Conservation (phyloP, 2,797 vertebrate species). For the Bucorvus abyssinicus region DNA sequence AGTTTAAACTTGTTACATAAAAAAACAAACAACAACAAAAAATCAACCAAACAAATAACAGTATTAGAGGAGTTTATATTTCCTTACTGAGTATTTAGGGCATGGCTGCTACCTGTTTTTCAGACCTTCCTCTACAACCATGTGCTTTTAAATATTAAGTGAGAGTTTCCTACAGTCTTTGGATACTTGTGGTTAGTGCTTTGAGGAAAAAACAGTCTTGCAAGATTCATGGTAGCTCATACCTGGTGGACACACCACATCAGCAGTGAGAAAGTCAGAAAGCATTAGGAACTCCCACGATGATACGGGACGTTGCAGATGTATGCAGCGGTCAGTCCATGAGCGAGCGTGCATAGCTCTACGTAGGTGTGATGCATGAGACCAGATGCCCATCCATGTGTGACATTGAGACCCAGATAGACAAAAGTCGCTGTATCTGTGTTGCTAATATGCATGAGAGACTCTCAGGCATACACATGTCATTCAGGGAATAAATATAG, state of each 20-base stretch:
- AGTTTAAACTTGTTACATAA: not conserved
- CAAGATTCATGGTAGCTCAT: not conserved
- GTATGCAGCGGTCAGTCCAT: not conserved
- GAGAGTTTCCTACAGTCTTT: not conserved
- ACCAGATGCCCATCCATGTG: accelerated
- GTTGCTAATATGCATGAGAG: accelerated
- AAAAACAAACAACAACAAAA: not conserved
- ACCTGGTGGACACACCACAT: not conserved
- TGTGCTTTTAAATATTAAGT: not conserved
- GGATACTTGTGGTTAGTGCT: not conserved
- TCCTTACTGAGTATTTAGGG: not conserved
- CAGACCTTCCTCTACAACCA: not conserved
- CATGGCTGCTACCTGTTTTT: not conserved
- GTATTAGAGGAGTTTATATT: not conserved
- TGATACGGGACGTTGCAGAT: accelerated
- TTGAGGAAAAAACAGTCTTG: not conserved
- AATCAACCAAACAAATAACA: too few relatives aligned
- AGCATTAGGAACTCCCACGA: not conserved
- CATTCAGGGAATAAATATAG: not conserved
- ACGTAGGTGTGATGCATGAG: not conserved
- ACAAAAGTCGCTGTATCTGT: not conserved
- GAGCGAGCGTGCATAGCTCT: not conserved
- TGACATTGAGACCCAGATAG: not conserved
- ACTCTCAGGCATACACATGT: not conserved
- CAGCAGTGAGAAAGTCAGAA: not conserved